Conservation (phyloP, 2,797 vertebrate genomes). For the Xiphorhynchus erythropygius region DNA sequence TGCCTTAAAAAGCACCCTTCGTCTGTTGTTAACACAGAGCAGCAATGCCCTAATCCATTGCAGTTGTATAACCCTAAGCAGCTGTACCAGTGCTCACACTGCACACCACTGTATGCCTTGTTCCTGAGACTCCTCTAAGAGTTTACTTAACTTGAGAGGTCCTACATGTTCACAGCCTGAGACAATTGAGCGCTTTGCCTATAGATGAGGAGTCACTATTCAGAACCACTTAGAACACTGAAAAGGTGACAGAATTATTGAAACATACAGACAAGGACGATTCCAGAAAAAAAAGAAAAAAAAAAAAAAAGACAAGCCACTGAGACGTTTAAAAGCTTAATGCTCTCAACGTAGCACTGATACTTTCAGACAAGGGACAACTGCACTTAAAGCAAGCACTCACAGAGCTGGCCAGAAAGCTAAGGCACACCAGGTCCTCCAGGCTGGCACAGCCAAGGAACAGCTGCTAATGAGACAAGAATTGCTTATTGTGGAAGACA, state of each 20-base stretch:
- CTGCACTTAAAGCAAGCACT: not conserved
- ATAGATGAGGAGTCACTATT: not conserved
- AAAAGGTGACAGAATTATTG: not conserved
- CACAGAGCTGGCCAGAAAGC: not conserved
- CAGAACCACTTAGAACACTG: not conserved
- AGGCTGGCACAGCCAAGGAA: not conserved
- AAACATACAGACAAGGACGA: not conserved
- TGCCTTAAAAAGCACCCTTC: not conserved
- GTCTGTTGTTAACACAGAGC: not conserved
- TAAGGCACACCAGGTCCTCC: not conserved
- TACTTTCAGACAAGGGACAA: not conserved
- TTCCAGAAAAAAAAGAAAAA: not conserved
- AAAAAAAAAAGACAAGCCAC: not conserved
- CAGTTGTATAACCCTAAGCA: not conserved
- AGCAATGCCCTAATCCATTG: rapidly evolving
- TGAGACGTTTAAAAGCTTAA: not conserved
- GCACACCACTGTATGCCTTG: not conserved
- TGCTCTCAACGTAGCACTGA: not conserved
- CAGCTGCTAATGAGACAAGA: not conserved
- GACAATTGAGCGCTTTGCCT: not conserved
- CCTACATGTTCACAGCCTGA: not conserved
- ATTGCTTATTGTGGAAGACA: not conserved
- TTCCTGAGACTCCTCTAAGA: not conserved
- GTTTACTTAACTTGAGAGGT: not conserved
- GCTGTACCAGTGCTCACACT: not conserved